Percentiles rank a stretch among this genome's conserved stretches.
Evolutionary conservation across 2,113 vertebrate genomes (phyloP).

Genomic region (Merops nubicus): DNA sequence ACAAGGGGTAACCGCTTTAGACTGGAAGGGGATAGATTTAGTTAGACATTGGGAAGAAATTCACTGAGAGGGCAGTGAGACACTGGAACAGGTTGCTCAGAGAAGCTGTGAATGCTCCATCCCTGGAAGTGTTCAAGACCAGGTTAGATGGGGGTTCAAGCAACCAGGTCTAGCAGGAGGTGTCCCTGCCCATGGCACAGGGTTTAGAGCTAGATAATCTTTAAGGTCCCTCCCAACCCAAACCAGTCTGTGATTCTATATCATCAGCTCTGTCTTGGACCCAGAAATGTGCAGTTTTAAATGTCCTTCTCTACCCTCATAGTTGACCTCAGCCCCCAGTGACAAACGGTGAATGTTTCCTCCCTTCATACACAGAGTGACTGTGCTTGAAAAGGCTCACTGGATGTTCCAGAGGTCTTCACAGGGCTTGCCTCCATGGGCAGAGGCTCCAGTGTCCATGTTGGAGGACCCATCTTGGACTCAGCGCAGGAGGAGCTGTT

Average conservation of each 20-base stretch:
- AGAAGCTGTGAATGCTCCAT: background rate
- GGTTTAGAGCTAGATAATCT: background rate
- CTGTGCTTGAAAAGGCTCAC: background rate
- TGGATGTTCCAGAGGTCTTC: background rate
- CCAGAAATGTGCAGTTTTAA: background rate
- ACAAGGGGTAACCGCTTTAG: background rate
- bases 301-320: background rate
- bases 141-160: background rate
- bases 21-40: background rate
- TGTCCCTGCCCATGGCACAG: background rate
- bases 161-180: background rate
- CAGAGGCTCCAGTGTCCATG: fast-evolving
- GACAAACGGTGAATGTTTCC: background rate
- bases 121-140: background rate
- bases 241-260: background rate
- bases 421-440: fast-evolving
- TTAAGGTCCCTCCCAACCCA: background rate
- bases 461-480: fast-evolving
- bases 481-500: background rate
- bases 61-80: too few species aligned
- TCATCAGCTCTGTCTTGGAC: background rate
- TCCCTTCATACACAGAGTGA: background rate
- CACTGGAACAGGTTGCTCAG: background rate
- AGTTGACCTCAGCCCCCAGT: background rate
- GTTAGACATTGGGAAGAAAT: background rate